These are phyloP conservation scores for Drosophila setosimentum DNA, from an alignment of 2,888 invertebrate species.

Conservation along the genomic window DNA sequence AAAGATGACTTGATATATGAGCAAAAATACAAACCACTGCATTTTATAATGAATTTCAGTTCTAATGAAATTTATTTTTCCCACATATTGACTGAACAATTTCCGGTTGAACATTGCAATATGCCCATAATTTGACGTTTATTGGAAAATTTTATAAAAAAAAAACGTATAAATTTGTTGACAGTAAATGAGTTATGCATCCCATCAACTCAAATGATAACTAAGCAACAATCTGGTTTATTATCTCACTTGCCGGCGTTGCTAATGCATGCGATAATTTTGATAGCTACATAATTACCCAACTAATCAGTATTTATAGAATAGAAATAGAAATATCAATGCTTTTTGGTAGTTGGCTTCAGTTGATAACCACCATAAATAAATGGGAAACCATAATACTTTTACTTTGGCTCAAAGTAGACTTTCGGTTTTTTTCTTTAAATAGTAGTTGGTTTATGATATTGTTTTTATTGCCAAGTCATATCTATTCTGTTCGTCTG, in stretches of 20 bases:
- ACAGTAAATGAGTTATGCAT: neutral
- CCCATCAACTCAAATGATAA: neutral
- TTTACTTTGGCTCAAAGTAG: neutral
- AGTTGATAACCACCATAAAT: neutral
- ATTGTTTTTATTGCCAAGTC: conserved; percentile 8
- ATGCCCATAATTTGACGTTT: neutral
- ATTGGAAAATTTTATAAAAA: neutral
- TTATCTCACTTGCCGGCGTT: neutral
- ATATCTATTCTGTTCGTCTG: conserved; percentile 1
- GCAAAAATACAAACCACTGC: conserved; percentile 22
- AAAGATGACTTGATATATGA: conserved; percentile 33
- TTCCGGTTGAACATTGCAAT: conserved; percentile 4
- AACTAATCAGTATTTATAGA: neutral
- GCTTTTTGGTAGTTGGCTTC: neutral
- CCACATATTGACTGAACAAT: neutral
- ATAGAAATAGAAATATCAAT: neutral
- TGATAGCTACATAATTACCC: neutral
- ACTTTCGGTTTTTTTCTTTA: conserved; percentile 9
- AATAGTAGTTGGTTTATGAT: conserved; percentile 9
- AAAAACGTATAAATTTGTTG: neutral
- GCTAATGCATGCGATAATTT: neutral
- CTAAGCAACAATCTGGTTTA: neutral
- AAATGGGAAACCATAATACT: conserved; percentile 3
- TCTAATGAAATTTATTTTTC: conserved; percentile 10
- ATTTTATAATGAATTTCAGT: conserved; percentile 6